A percentile compares a stretch with the other conserved stretches of the same genome.
These are phyloP conservation scores for Loxodonta africana DNA, from an alignment of 2,113 vertebrate species.

Conservation along the genomic window DNA sequence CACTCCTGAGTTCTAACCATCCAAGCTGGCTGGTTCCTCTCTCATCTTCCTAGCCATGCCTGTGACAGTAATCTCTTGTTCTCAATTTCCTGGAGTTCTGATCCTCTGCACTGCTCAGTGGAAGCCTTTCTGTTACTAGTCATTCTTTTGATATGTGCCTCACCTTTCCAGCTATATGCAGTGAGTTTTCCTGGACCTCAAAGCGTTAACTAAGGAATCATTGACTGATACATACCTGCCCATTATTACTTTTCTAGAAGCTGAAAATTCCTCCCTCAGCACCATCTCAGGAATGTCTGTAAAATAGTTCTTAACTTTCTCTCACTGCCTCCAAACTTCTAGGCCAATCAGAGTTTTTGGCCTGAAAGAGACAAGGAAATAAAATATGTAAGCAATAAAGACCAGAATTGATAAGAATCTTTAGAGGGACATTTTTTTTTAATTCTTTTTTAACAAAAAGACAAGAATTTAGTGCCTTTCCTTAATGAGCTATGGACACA, in stretches of 20 bases:
- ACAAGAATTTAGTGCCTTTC: not conserved
- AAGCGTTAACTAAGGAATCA: not conserved
- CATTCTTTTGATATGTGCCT: too few relatives aligned
- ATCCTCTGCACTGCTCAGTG: too few relatives aligned
- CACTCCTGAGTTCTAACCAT: too few relatives aligned
- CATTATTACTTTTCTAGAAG: too few relatives aligned
- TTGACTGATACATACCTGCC: not conserved
- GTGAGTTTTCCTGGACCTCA: too few relatives aligned
- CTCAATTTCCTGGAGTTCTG: too few relatives aligned
- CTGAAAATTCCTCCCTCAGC: too few relatives aligned
- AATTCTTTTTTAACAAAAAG: not conserved
- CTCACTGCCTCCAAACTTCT: not conserved
- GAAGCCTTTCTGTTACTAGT: too few relatives aligned
- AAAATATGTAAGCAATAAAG: not conserved
- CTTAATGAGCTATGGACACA: not conserved
- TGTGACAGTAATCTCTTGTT: not conserved
- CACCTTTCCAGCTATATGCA: too few relatives aligned
- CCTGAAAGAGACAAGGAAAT: not conserved
- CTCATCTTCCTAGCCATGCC: rapidly evolving
- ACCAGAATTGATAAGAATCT: not conserved
- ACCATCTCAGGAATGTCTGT: not conserved
- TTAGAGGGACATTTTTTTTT: not conserved
- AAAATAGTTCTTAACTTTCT: not conserved
- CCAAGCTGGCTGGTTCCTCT: rapidly evolving
- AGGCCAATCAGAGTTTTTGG: not conserved